These are phyloP conservation scores for Speoplatyrhinus poulsoni DNA, from an alignment of 2,113 vertebrate genomes.

Conservation along the genomic window DNA sequence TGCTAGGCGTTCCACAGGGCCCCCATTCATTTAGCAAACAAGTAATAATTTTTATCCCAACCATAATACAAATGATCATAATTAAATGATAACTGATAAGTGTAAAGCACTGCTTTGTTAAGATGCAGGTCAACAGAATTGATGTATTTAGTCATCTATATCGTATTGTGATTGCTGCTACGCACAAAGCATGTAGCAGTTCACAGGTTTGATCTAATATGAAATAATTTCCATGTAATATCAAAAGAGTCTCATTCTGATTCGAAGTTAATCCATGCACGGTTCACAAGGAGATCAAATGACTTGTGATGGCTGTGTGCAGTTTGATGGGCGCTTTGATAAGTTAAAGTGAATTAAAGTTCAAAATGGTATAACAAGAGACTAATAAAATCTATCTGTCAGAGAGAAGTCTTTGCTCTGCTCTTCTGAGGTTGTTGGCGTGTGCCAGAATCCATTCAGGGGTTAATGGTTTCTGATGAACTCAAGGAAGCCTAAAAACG, in stretches of 20 bases:
- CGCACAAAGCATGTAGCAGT: conserved; percentile 59
- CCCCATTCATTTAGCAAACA: conserved; percentile 50
- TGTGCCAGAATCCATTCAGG: conserved; percentile 27
- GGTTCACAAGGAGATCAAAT: not conserved
- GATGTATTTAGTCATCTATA: too few species aligned
- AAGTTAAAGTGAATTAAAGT: conserved; percentile 7
- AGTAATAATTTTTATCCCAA: conserved; percentile 33
- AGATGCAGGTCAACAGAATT: conserved; percentile 19
- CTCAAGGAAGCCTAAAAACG: conserved; percentile 26
- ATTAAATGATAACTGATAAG: conserved; percentile 50
- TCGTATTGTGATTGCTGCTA: conserved; percentile 20
- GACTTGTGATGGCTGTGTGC: too few species aligned
- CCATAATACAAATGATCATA: conserved; percentile 46
- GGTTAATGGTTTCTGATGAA: conserved; percentile 39
- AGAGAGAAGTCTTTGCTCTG: not conserved
- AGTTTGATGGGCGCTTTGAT: not conserved
- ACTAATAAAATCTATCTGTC: conserved; percentile 25
- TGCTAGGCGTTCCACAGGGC: conserved; percentile 38
- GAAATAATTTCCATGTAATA: too few species aligned
- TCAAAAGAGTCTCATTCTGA: too few species aligned
- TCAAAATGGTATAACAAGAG: conserved; percentile 1
- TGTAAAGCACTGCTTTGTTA: conserved; percentile 39
- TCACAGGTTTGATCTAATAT: conserved; percentile 4
- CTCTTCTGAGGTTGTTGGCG: conserved; percentile 16
- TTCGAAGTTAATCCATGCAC: not conserved